Conservation (phyloP, 1,140 invertebrate genomes). For the Conus ventricosus region DNA sequence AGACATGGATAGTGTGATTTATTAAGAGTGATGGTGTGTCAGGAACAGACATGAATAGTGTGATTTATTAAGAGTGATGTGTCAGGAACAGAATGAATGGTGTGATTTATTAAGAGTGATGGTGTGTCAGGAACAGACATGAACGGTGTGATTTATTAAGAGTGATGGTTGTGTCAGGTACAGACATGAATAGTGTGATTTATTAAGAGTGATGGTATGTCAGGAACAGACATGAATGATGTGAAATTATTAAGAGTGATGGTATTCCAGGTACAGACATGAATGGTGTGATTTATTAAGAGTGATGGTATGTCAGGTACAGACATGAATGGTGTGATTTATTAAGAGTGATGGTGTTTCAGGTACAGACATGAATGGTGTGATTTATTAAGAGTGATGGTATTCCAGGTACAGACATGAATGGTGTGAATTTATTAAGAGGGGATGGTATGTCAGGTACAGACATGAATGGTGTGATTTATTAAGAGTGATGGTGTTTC, state of each 20-base stretch:
- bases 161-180: background rate
- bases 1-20: too few species aligned
- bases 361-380: background rate
- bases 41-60: too few species aligned
- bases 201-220: too few species aligned
- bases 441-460: background rate
- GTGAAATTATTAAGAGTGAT: background rate
- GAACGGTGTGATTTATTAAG: background rate
- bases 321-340: background rate
- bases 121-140: background rate
- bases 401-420: constrained; percentile 21
- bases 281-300: background rate
- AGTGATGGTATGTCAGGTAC: background rate
- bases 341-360: background rate
- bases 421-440: background rate
- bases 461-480: background rate
- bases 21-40: too few species aligned
- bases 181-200: background rate
- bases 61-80: too few species aligned
- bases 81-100: background rate
- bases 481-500: background rate
- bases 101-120: background rate
- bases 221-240: background rate
- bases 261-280: background rate
- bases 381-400: background rate